Percentiles rank a stretch among this genome's conserved stretches.
Evolutionary conservation across 1,140 invertebrate species (phyloP).

Genomic region (Protaetia brevitarsis): DNA sequence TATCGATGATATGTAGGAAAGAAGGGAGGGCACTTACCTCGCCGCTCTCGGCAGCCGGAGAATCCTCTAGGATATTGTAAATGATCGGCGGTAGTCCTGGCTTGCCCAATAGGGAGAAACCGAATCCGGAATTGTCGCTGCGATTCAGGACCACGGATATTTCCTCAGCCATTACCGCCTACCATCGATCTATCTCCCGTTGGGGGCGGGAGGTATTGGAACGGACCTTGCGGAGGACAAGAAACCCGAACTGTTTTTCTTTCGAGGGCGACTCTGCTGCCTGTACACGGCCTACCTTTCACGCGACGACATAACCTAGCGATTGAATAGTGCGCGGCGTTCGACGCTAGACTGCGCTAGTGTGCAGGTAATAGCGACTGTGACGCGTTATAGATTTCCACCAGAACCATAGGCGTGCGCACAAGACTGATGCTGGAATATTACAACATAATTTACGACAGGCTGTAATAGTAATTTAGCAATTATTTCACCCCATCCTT

Average conservation of each 20-base stretch:
- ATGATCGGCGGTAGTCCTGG: constrained; percentile 86
- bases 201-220: background rate
- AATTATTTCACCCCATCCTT: too few species aligned
- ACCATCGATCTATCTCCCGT: background rate
- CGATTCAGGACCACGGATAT: constrained; percentile 77
- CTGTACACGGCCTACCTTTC: constrained; percentile 35
- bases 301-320: constrained; percentile 42
- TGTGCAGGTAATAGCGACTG: background rate
- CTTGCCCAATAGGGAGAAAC: constrained; percentile 83
- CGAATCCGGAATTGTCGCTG: constrained; percentile 79
- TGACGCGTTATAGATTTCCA: constrained; percentile 5
- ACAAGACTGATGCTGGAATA: background rate
- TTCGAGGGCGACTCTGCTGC: too few species aligned
- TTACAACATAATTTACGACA: background rate
- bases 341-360: constrained; percentile 32
- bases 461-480: too few species aligned
- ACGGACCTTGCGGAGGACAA: background rate
- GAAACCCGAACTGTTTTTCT: background rate
- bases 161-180: constrained; percentile 77
- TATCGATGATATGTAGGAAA: too few species aligned
- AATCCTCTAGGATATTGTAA: constrained; percentile 88
- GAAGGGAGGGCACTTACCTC: constrained; percentile 64
- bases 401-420: background rate
- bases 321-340: constrained; percentile 29
- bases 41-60: constrained; percentile 82